Evolutionary conservation across 2,888 invertebrate genomes (phyloP).

Genomic region (Drosophila lacicola): DNA sequence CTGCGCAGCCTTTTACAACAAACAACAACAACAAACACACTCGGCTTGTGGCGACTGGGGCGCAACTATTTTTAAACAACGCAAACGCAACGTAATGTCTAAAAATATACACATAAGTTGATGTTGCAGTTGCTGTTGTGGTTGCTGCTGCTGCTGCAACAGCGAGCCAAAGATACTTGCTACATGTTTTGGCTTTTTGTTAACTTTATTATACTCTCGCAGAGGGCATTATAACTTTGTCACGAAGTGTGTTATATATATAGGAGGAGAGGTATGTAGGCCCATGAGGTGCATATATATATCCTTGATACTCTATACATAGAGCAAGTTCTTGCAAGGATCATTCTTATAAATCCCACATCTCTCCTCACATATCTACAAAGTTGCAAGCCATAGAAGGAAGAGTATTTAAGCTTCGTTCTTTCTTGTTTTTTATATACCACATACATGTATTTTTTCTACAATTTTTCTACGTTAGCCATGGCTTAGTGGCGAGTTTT

Average conservation of each 20-base stretch:
- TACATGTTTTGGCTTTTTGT: slow-evolving; percentile 37
- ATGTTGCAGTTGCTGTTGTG: slow-evolving; percentile 10
- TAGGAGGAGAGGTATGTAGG: too few relatives aligned
- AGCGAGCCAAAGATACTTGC: slow-evolving; percentile 40
- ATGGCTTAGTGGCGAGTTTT: slow-evolving; percentile 56
- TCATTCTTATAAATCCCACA: too few relatives aligned
- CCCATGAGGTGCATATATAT: too few relatives aligned
- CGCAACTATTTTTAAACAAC: slow-evolving; percentile 72
- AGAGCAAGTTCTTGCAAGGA: too few relatives aligned
- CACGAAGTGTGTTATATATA: too few relatives aligned
- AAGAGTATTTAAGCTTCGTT: too few relatives aligned
- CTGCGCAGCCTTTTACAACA: slow-evolving; percentile 24
- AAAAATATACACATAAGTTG: slow-evolving; percentile 62
- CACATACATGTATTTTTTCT: slow-evolving; percentile 35
- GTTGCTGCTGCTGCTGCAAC: slow-evolving; percentile 24
- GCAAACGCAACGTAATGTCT: slow-evolving; percentile 69
- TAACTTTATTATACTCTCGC: slow-evolving; percentile 2
- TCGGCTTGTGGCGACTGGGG: slow-evolving; percentile 28
- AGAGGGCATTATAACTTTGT: too few relatives aligned
- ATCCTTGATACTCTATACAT: too few relatives aligned
- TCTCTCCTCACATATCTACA: too few relatives aligned
- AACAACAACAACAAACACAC: background rate
- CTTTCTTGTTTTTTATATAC: background rate
- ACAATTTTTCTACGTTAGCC: slow-evolving; percentile 65
- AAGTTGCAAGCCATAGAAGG: too few relatives aligned